Evolutionary conservation across 2,888 invertebrate genomes (phyloP).

Genomic region (Drosophila anceps): DNA sequence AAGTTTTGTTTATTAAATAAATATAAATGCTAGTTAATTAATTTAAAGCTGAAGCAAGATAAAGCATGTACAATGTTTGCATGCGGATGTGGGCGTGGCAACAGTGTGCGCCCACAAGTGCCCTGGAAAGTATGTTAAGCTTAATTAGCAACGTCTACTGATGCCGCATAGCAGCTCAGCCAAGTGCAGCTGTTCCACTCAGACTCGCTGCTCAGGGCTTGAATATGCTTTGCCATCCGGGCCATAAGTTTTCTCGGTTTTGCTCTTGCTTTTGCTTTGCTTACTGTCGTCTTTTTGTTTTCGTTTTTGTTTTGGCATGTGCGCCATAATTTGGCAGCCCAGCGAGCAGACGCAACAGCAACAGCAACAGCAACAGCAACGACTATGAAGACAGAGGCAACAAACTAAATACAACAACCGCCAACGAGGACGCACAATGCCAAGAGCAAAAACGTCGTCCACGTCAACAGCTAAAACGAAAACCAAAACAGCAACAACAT

Average conservation of each 20-base stretch:
- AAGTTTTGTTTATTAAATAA: constrained; percentile 75
- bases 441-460: constrained; percentile 57
- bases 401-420: constrained; percentile 47
- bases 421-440: constrained; percentile 63
- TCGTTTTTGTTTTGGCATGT: constrained; percentile 38
- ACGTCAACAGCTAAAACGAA: constrained; percentile 40
- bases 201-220: constrained; percentile 21
- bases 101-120: constrained; percentile 31
- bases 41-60: constrained; percentile 74
- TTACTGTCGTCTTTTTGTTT: constrained; percentile 18
- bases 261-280: constrained; percentile 10
- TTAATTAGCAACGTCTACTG: constrained; percentile 57
- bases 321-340: constrained; percentile 52
- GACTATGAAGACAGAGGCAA: constrained; percentile 29
- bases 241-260: constrained; percentile 26
- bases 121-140: constrained; percentile 55
- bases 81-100: constrained; percentile 11
- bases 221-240: constrained; percentile 24
- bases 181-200: constrained; percentile 45
- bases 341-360: constrained; percentile 39
- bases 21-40: constrained; percentile 77
- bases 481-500: constrained; percentile 23
- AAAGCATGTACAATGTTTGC: constrained; percentile 61
- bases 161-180: constrained; percentile 25
- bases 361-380: constrained; percentile 28